Base-by-base conservation (phyloP, 2,888 invertebrate species). In the Noctua fimbriata region DNA sequence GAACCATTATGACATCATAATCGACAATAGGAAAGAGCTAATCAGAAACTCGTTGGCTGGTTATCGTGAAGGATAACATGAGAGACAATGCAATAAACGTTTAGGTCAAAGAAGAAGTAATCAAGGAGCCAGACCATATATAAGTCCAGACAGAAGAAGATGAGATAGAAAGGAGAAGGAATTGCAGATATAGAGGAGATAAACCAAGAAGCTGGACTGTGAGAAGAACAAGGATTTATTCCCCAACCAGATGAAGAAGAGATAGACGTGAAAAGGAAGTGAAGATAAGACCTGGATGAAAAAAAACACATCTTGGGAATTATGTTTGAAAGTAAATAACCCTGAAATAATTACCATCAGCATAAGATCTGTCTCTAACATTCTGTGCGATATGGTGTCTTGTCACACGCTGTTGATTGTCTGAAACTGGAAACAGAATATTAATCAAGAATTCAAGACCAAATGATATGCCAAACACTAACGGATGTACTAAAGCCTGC, bases 391-490 rank as follows among this genome's bases (percentile, higher is more conserved):
- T 94, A 89, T 93, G 94, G 92, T 96, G 96, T 92, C 96, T 92
- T 58, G 95, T 95, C 69, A 96, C 96, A 85, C 96, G 93, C 88
- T 95, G 96, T 85, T 95, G 96, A 69, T 94, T 92, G 86, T 96
- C 96, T 93, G 94, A 88, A 92, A 95, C 92, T 92, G 78, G 69
- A 89, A 89, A 73, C 10, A 86, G 83, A 47, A 55, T 16, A n/a
- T 24, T 12, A 69, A 60, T 69, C n/a, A 55, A 60, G 14, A 70
- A 21, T 63, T 32, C 10, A 21, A 63, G 32, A 32, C 1, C 2
- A 9, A 18, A 28, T 36, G 36, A n/a, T 2, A 12, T 14, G 0
- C 32, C 41, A 44, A 6, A 24, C 2, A n/a, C 16, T 41, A 6
- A 1, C 21, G 16, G 1, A 60, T 28, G 28, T 16, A 60, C 18